Percentiles rank a stretch among this genome's conserved stretches.
Conservation (phyloP, 2,888 invertebrate species). For the Altica lythri region DNA sequence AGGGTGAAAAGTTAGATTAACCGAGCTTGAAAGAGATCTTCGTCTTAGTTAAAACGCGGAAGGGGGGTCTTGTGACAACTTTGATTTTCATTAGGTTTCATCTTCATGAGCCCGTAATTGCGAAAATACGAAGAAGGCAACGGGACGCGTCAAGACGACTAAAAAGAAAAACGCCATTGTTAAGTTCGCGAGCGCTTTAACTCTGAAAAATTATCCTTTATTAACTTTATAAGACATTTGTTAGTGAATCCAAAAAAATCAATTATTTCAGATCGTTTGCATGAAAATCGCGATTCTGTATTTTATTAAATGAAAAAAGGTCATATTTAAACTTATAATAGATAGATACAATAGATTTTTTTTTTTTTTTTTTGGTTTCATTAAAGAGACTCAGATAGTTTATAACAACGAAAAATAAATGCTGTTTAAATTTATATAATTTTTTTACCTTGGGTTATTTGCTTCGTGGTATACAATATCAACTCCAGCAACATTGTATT, state of each 20-base stretch:
- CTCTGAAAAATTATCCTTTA: constrained; percentile 3
- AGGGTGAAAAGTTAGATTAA: constrained; percentile 39
- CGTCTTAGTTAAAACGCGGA: constrained; percentile 31
- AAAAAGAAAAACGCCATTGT: background rate
- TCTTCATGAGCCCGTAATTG: constrained; percentile 33
- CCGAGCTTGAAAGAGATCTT: constrained; percentile 36
- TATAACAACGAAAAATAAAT: too few species aligned
- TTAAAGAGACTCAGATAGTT: background rate
- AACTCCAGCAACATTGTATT: too few species aligned
- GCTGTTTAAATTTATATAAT: too few species aligned
- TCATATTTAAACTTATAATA: too few species aligned
- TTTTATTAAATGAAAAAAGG: too few species aligned
- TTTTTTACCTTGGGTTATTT: too few species aligned
- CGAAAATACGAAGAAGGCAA: constrained; percentile 4
- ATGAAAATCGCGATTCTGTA: too few species aligned
- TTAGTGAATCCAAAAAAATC: background rate
- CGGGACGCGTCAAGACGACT: background rate
- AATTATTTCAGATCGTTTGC: too few species aligned
- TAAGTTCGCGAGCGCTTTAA: background rate
- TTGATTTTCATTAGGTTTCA: constrained; percentile 32
- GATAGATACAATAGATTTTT: too few species aligned
- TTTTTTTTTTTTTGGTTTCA: too few species aligned
- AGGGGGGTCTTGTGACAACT: constrained; percentile 30
- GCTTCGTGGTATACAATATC: too few species aligned
- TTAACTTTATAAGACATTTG: background rate